Percentiles rank a stretch among this genome's conserved stretches.
Evolutionary conservation across 2,113 vertebrate species (phyloP).

Genomic region (Sebastes fasciatus): DNA sequence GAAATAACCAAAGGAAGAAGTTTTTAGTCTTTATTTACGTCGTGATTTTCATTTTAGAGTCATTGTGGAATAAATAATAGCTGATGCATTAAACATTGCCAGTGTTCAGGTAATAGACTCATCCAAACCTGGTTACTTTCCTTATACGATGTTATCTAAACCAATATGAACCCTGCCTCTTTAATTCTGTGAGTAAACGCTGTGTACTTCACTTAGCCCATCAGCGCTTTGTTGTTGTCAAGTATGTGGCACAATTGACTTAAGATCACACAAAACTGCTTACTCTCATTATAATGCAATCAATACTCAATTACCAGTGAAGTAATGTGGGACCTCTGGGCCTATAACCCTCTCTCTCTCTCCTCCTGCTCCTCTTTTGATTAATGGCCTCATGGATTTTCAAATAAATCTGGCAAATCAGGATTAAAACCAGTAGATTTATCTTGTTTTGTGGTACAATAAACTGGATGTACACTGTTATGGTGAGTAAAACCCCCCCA

Average conservation of each 20-base stretch:
- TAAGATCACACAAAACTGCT: conserved; percentile 73
- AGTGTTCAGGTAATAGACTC: conserved; percentile 45
- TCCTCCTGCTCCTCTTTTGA: conserved; percentile 47
- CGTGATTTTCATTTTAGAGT: background rate
- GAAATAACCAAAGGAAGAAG: background rate
- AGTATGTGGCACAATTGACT: conserved; percentile 71
- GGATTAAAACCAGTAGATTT: conserved; percentile 48
- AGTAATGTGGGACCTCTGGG: conserved; percentile 64
- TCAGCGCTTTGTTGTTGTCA: conserved; percentile 57
- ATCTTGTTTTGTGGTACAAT: conserved; percentile 35
- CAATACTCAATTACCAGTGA: conserved; percentile 80
- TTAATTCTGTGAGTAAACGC: conserved; percentile 51
- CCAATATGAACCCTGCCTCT: conserved; percentile 34
- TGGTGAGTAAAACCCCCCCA: background rate
- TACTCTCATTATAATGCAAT: conserved; percentile 78
- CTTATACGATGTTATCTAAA: conserved; percentile 41
- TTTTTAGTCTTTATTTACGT: background rate
- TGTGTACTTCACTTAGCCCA: conserved; percentile 57
- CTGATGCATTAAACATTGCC: conserved; percentile 3
- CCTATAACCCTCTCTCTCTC: conserved; percentile 46
- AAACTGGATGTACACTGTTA: background rate
- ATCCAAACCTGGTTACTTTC: conserved; percentile 31
- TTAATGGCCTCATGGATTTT: conserved; percentile 66
- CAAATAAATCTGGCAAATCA: conserved; percentile 60
- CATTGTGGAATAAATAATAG: background rate